These are phyloP conservation scores for Sceloporus tristichus DNA, from an alignment of 2,113 vertebrate species.

Conservation along the genomic window DNA sequence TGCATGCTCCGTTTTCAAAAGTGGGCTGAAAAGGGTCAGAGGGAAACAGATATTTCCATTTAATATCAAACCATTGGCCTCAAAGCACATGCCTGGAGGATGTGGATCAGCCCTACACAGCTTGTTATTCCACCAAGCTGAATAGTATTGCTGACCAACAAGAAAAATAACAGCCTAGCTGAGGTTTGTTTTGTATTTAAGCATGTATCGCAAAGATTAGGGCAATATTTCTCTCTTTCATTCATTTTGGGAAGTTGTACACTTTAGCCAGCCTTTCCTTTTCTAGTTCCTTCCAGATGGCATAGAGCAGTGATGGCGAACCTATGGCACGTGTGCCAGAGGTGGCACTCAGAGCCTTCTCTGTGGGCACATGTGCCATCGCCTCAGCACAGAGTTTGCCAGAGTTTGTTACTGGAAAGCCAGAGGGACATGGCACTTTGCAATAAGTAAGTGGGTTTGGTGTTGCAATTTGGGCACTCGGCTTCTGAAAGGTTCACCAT, in stretches of 20 bases:
- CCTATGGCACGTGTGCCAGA: too few species aligned
- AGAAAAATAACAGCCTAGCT: neutral
- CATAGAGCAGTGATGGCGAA: too few species aligned
- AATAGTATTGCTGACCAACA: neutral
- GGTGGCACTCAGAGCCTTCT: too few species aligned
- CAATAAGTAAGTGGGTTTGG: too few species aligned
- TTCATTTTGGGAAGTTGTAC: neutral
- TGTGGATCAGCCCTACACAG: neutral
- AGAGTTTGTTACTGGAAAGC: too few species aligned
- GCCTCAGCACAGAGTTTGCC: too few species aligned
- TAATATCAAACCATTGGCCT: neutral
- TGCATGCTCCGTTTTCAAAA: conserved; percentile 44
- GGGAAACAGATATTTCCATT: neutral
- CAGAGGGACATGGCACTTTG: too few species aligned
- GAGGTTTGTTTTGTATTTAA: neutral
- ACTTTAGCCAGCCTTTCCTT: too few species aligned
- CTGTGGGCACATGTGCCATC: too few species aligned
- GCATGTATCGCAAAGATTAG: neutral
- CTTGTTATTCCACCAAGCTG: neutral
- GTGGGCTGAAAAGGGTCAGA: conserved; percentile 29
- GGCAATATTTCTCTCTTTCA: neutral
- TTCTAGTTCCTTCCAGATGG: too few species aligned
- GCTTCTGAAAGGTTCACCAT: neutral
- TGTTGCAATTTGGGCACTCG: too few species aligned
- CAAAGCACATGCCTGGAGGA: neutral